Evolutionary conservation across 2,797 vertebrate species (phyloP), one percentile per base, ranked within the genome.

Genomic region (Hemibagrus guttatus): DNA sequence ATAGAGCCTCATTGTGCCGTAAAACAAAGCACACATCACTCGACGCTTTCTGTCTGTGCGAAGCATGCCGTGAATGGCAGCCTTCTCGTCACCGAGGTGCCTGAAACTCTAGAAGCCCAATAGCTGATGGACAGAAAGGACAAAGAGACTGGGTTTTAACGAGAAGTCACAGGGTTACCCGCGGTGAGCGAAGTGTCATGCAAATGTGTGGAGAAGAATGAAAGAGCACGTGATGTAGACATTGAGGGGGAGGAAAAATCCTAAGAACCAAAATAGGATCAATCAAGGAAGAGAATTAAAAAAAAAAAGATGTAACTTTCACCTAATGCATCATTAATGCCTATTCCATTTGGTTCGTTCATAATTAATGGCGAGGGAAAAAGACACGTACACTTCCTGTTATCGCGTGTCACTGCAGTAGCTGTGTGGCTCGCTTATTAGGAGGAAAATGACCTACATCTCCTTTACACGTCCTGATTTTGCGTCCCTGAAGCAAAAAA

Each of bases 1-100:
- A 94, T 91, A 95, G 90, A 93, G 91, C 87, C 69, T 89, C 88
- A 93, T 94, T 96, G 94, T 96, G 83, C 58, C 76, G 84, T 86
- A 86, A 93, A 91, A 95, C 93, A 94, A 94, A 93, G 91, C 83
- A 86, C 76, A 89, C 87, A 92, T 91, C 91, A 90, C 90, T 92
- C 80, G 28, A 88, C 83, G 89, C 85, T 88, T 88, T 85, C 89
- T 31, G 75, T 74, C 84, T 85, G 87, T 81, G 56, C 63, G 61
- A 84, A 56, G 83, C 78, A 83, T 13, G 56, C 56, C 42, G 49
- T 87, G 82, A 86, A 84, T 61, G 56, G 59, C 78, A 66, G 69
- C 61, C 58, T 85, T 88, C 71, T 86, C 84, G 69, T 89, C 85
- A 86, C 58, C 61, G 71, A 52, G 75, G 83, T 39, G 69, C 87